Base-by-base conservation (phyloP, 1,140 invertebrate species). In the Leguminivora glycinivorella region DNA sequence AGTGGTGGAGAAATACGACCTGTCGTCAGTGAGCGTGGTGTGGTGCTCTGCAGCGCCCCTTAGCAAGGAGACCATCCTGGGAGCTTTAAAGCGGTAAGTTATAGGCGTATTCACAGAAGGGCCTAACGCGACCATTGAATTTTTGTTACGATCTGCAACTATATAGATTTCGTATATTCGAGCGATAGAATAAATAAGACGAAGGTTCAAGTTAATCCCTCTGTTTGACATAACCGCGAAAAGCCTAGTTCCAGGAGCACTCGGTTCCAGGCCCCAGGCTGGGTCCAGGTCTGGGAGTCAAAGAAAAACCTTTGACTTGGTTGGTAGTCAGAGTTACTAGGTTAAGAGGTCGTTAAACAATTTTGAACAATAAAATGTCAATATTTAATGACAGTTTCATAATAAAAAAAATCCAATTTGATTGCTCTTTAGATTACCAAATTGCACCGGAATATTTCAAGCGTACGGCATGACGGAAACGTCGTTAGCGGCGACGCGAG, bases 381-480 rank as follows among this genome's bases (percentile, higher is more conserved):
- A n/a, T n/a, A n/a, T n/a, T n/a, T n/a, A n/a, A n/a, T n/a, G n/a
- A n/a, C n/a, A n/a, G n/a, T n/a, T n/a, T n/a, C n/a, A n/a, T n/a
- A n/a, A n/a, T n/a, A n/a, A n/a, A n/a, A n/a, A n/a, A n/a, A n/a
- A n/a, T n/a, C n/a, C n/a, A n/a, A n/a, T n/a, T 38, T 38, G n/a
- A 56, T 67, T 29, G 56, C 43, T 22, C 70, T 75, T 31, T 68
- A 85, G 83, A 14, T 74, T 92, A 56, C 82, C 83, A 6, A 80
- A 82, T 56, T 86, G 83, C 29, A 67, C 56, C 31, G 79, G 88
- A 10, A 78, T 83, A 56, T 79, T 81, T 31, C 77, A 84, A 69
- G 82, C 70, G 6, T 92, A 90, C 69, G 90, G 90, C 1, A 80
- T 83, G 75, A 90, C 88, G 6, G 90, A 92, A 72, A 82, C 83